Evolutionary conservation across 2,888 invertebrate species (phyloP).

Genomic region (Oligia latruncula): DNA sequence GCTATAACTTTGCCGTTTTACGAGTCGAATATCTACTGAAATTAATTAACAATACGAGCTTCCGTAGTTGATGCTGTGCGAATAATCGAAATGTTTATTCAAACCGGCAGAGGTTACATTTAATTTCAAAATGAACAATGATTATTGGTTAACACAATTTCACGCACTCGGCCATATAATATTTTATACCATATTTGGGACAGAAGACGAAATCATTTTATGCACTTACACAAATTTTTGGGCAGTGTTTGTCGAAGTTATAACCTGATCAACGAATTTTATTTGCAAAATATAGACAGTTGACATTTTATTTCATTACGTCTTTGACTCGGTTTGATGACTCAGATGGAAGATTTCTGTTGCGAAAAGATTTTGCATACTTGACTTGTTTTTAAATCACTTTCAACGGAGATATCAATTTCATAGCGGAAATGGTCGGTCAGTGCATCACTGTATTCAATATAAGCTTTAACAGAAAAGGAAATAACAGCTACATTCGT

Average conservation of each 20-base stretch:
- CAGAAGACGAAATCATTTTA: conserved; percentile 50
- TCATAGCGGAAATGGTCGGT: conserved; percentile 47
- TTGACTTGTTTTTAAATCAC: conserved; percentile 48
- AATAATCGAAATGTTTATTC: conserved; percentile 73
- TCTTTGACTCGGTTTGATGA: conserved; percentile 51
- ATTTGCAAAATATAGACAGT: conserved; percentile 38
- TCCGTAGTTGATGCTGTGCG: conserved; percentile 72
- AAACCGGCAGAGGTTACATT: conserved; percentile 65
- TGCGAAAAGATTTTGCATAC: conserved; percentile 56
- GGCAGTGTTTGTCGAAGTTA: conserved; percentile 41
- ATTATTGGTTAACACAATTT: conserved; percentile 64
- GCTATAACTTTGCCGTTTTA: conserved; percentile 81
- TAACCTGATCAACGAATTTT: conserved; percentile 41
- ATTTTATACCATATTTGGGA: conserved; percentile 61
- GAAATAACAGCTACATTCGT: conserved; percentile 36
- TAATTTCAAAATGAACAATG: conserved; percentile 65
- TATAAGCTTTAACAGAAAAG: conserved; percentile 18
- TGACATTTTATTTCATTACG: conserved; percentile 44
- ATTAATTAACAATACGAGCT: conserved; percentile 78
- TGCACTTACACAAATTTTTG: conserved; percentile 39
- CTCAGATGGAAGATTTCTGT: conserved; percentile 40
- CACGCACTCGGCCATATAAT: conserved; percentile 53
- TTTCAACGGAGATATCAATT: conserved; percentile 62
- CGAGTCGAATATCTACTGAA: conserved; percentile 81
- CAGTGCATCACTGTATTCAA: conserved; percentile 21